Conservation (phyloP, 2,888 invertebrate genomes). For the Ophioninae sp. region DNA sequence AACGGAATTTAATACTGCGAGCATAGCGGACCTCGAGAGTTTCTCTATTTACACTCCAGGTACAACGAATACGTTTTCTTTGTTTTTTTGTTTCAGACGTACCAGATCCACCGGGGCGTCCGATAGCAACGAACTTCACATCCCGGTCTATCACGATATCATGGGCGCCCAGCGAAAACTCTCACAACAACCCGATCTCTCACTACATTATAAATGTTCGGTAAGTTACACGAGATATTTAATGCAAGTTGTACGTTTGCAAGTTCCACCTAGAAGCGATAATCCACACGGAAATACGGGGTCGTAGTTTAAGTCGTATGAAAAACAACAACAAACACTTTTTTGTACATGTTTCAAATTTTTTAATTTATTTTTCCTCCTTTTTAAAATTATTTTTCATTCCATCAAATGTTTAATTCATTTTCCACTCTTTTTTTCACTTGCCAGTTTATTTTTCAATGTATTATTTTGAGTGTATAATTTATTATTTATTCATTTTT, state of each 20-base stretch:
- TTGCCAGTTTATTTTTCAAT: too few relatives aligned
- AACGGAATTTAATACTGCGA: neutral
- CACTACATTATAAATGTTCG: conserved; percentile 89
- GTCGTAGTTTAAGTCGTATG: too few relatives aligned
- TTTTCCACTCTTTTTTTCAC: too few relatives aligned
- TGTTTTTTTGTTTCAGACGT: conserved; percentile 83
- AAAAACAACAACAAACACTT: too few relatives aligned
- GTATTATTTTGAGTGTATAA: too few relatives aligned
- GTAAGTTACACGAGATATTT: conserved; percentile 82
- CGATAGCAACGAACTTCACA: conserved; percentile 87
- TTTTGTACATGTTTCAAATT: too few relatives aligned
- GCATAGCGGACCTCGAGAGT: neutral
- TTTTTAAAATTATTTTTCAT: too few relatives aligned
- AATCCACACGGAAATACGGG: neutral
- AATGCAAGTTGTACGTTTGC: neutral
- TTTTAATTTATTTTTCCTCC: too few relatives aligned
- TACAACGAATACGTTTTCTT: conserved; percentile 3
- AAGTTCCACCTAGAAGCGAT: neutral
- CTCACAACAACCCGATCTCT: conserved; percentile 86
- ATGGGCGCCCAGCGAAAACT: conserved; percentile 88
- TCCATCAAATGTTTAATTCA: too few relatives aligned
- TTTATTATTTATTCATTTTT: too few relatives aligned
- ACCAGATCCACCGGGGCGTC: conserved; percentile 87
- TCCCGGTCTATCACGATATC: conserved; percentile 88
- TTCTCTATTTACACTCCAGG: neutral